Evolutionary conservation across 2,888 invertebrate species (phyloP).

Genomic region (Drosophila meridionalis): DNA sequence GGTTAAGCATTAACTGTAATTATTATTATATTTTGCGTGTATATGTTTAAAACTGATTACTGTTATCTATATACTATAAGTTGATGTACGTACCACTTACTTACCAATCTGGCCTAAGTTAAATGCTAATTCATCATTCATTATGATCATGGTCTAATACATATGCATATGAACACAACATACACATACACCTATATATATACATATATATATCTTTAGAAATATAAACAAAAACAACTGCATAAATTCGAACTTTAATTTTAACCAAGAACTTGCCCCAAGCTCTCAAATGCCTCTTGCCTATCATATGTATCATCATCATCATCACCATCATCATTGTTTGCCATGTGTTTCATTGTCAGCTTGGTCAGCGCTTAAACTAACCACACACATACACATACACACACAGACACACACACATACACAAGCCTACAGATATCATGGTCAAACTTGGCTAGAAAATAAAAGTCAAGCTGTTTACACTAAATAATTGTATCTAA

Average conservation of each 20-base stretch:
- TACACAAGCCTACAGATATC: constrained; percentile 27
- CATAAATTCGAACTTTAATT: constrained; percentile 38
- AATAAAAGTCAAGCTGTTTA: constrained; percentile 34
- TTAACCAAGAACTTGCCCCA: constrained; percentile 30
- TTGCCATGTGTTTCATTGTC: constrained; percentile 20
- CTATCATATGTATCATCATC: constrained; percentile 12
- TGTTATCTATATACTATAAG: constrained; percentile 51
- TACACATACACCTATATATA: constrained; percentile 16
- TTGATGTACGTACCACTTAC: constrained; percentile 54
- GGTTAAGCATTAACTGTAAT: constrained; percentile 29
- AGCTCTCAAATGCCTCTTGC: constrained; percentile 43
- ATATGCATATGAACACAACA: constrained; percentile 13
- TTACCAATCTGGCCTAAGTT: constrained; percentile 51
- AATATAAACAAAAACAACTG: constrained; percentile 49
- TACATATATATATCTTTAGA: constrained; percentile 34
- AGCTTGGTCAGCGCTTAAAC: constrained; percentile 51
- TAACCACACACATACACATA: constrained; percentile 33
- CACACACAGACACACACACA: constrained; percentile 24
- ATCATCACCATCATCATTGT: constrained; percentile 15
- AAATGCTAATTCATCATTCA: constrained; percentile 50
- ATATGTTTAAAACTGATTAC: constrained; percentile 41
- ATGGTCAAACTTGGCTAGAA: constrained; percentile 39
- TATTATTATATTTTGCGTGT: constrained; percentile 43
- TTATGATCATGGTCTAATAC: constrained; percentile 41
- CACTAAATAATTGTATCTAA: constrained; percentile 80